Conservation (phyloP, 2,113 vertebrate genomes). For the Coryphaenoides rupestris region DNA sequence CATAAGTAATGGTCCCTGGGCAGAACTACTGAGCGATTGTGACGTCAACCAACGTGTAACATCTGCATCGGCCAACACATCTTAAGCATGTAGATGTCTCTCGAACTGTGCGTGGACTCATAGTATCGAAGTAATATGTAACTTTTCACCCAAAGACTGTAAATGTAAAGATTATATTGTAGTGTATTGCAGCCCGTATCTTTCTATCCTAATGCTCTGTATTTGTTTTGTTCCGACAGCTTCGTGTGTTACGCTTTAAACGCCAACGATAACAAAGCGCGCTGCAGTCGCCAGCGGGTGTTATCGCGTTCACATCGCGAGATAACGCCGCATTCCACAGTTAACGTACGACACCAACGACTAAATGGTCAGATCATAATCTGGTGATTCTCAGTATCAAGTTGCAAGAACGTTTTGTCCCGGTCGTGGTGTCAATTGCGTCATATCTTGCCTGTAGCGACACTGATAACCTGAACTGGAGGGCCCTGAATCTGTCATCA, state of each 20-base stretch:
- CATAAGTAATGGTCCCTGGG: too few relatives aligned
- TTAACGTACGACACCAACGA: neutral
- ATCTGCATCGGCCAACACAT: too few relatives aligned
- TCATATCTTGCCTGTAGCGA: conserved; percentile 24
- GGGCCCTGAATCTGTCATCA: neutral
- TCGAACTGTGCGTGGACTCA: too few relatives aligned
- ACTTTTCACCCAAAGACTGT: too few relatives aligned
- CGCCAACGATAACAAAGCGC: neutral
- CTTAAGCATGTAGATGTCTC: too few relatives aligned
- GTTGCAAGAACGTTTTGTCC: neutral
- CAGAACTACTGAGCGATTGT: too few relatives aligned
- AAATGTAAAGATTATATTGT: too few relatives aligned
- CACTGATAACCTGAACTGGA: conserved; percentile 12
- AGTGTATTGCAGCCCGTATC: too few relatives aligned
- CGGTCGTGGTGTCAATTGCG: neutral
- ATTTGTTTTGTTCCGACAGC: neutral
- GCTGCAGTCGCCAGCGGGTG: too few relatives aligned
- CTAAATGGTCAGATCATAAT: conserved; percentile 10
- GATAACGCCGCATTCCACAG: neutral
- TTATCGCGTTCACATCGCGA: neutral
- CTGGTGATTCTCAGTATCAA: neutral
- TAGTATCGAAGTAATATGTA: too few relatives aligned
- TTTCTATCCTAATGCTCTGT: too few relatives aligned
- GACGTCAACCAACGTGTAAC: too few relatives aligned
- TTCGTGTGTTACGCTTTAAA: neutral